Conservation (phyloP, 2,797 vertebrate species). For the Okamejei kenojei region DNA sequence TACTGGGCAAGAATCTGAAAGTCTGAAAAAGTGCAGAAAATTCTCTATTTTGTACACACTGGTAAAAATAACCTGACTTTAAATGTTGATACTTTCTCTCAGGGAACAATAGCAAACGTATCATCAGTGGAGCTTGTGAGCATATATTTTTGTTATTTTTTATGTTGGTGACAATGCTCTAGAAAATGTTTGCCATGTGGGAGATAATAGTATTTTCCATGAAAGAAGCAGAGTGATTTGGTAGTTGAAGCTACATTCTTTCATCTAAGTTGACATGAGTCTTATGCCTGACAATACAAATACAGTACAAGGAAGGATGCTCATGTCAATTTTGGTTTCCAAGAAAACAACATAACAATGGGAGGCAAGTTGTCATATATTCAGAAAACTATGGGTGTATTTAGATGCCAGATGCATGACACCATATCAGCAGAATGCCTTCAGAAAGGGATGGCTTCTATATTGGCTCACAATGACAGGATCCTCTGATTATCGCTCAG, state of each 20-base stretch:
- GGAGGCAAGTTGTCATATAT: not conserved
- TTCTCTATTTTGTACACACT: no score
- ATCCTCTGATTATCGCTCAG: not conserved
- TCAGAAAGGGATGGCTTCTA: not conserved
- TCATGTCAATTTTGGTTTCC: not conserved
- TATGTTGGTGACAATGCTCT: not conserved
- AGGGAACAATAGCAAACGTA: not conserved
- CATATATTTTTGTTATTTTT: not conserved
- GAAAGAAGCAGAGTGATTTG: not conserved
- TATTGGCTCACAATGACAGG: not conserved
- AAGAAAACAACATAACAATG: not conserved
- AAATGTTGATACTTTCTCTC: not conserved
- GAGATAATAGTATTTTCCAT: not conserved
- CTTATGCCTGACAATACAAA: not conserved
- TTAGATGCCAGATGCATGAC: not conserved
- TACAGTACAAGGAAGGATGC: not conserved
- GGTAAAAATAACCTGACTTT: not conserved
- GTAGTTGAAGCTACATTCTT: not conserved
- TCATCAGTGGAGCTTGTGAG: not conserved
- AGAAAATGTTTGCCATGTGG: not conserved
- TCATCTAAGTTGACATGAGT: not conserved
- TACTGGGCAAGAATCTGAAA: no score
- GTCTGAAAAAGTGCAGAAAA: no score
- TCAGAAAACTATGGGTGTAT: not conserved
- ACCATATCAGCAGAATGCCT: not conserved